These are phyloP conservation scores for Mesorhabditis sp. DNA, from an alignment of 2,888 invertebrate species.

Conservation along the genomic window DNA sequence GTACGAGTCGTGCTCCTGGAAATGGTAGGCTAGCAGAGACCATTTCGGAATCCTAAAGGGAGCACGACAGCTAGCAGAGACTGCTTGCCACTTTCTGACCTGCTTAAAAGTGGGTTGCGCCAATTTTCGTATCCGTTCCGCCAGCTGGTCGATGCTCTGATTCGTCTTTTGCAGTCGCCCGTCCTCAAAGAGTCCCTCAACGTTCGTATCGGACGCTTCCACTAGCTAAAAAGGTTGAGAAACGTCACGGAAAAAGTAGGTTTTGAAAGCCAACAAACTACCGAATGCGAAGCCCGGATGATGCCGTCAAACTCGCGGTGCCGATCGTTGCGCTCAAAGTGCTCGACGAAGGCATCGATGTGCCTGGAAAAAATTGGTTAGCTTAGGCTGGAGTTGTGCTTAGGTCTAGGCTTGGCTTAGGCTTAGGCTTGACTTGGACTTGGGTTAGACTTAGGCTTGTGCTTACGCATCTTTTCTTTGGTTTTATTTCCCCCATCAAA, in stretches of 20 bases:
- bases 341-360: conserved; percentile 32
- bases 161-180: conserved; percentile 28
- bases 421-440: too few species aligned
- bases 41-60: background rate
- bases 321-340: conserved; percentile 36
- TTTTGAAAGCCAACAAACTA: conserved; percentile 7
- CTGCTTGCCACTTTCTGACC: background rate
- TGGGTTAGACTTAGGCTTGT: background rate
- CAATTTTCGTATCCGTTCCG: conserved; percentile 8
- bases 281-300: conserved; percentile 36
- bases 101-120: conserved; percentile 8
- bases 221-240: conserved; percentile 23
- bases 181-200: conserved; percentile 31
- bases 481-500: background rate
- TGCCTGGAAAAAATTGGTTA: conserved; percentile 10
- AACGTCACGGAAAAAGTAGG: background rate
- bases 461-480: background rate
- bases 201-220: conserved; percentile 35
- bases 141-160: conserved; percentile 6
- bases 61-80: too few species aligned
- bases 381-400: too few species aligned
- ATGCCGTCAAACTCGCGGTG: conserved; percentile 43
- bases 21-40: too few species aligned
- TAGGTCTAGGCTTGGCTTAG: too few species aligned
- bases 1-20: conserved; percentile 32